Evolutionary conservation across 2,888 invertebrate genomes (phyloP).

Genomic region (Nomada hirtipes): DNA sequence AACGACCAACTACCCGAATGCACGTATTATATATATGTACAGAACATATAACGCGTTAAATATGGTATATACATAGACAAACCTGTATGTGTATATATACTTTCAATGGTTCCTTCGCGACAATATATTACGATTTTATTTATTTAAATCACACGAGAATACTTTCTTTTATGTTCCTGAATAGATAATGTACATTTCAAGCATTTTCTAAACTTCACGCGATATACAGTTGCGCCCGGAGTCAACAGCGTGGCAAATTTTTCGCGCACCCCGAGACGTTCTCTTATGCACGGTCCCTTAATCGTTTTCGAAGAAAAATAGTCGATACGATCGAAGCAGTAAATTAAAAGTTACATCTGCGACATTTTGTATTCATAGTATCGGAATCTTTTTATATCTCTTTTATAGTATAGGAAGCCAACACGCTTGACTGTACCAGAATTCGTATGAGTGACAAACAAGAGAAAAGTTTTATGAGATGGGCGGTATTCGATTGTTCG

Average conservation of each 20-base stretch:
- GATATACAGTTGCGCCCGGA: conserved; percentile 2
- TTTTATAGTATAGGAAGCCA: not conserved
- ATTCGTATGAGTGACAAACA: not conserved
- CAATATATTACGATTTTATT: conserved; percentile 2
- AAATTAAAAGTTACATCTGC: not conserved
- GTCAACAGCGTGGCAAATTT: conserved; percentile 1
- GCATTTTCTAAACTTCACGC: conserved; percentile 16
- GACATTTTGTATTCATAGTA: not conserved
- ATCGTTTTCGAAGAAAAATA: conserved; percentile 21
- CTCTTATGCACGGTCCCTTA: not conserved
- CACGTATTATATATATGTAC: conserved; percentile 42
- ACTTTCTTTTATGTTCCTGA: conserved; percentile 15
- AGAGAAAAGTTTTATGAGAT: not conserved
- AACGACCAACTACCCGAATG: conserved; percentile 49
- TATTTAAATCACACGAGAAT: conserved; percentile 7
- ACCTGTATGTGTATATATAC: conserved; percentile 38
- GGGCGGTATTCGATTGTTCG: no score
- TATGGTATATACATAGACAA: conserved; percentile 55
- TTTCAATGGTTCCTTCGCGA: conserved; percentile 23
- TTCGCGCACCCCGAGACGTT: not conserved
- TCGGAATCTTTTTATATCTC: not conserved
- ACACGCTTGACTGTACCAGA: not conserved
- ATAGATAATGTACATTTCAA: conserved; percentile 14
- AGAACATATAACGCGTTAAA: conserved; percentile 28
- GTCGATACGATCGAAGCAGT: conserved; percentile 4